These are phyloP conservation scores for Phyllostomus hastatus DNA, from an alignment of 2,113 vertebrate genomes.

Conservation along the genomic window DNA sequence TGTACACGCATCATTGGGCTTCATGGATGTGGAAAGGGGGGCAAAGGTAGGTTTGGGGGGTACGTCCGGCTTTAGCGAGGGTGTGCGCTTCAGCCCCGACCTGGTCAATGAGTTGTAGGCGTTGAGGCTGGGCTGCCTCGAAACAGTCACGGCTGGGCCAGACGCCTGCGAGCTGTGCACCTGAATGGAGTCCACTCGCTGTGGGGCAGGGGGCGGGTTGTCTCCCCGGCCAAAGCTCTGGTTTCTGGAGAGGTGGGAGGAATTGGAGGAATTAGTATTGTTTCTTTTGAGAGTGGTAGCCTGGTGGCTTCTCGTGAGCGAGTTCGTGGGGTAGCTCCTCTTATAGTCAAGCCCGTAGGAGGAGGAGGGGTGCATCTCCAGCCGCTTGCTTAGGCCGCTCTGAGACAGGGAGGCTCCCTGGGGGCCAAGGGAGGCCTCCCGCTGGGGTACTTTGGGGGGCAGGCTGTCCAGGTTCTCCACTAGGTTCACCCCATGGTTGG, in stretches of 20 bases:
- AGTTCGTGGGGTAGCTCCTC: conserved; percentile 88
- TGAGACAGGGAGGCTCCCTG: conserved; percentile 83
- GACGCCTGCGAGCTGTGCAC: conserved; percentile 85
- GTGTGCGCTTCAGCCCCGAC: conserved; percentile 90
- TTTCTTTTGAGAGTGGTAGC: conserved; percentile 92
- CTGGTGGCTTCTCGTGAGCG: conserved; percentile 85
- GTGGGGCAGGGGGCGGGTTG: conserved; percentile 94
- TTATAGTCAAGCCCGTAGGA: conserved; percentile 94
- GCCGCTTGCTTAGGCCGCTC: conserved; percentile 92
- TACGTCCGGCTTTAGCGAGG: conserved; percentile 94
- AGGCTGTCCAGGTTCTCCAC: conserved; percentile 89
- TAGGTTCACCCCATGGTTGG: conserved; percentile 88
- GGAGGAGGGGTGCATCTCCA: conserved; percentile 95
- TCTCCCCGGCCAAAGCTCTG: conserved; percentile 95
- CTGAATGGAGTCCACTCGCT: conserved; percentile 98
- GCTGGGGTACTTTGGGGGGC: conserved; percentile 95
- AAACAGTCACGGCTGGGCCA: conserved; percentile 88
- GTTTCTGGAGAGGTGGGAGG: conserved; percentile 95
- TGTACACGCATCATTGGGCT: conserved; percentile 95
- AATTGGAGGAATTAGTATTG: conserved; percentile 99
- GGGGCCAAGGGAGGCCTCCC: conserved; percentile 94
- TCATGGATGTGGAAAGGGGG: conserved; percentile 92
- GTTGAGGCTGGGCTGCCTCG: conserved; percentile 91
- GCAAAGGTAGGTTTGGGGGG: conserved; percentile 96
- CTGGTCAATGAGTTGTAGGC: conserved; percentile 94